Percentiles rank a stretch among this genome's conserved stretches.
phyloP scores from a whole-genome alignment of 2,888 invertebrate species.

The Mythimna pallens region DNA sequence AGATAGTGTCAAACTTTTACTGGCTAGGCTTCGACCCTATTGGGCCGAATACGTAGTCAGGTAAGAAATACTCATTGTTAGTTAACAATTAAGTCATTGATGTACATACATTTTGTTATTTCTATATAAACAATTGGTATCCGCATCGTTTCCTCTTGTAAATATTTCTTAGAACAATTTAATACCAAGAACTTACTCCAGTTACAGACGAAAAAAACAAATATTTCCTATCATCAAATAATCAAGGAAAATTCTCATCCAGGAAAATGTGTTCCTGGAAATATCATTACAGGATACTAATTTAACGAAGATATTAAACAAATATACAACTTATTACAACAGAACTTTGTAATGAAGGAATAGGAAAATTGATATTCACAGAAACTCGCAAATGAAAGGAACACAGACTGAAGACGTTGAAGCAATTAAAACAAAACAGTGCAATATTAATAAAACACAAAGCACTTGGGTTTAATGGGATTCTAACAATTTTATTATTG shows the following conservation, averaged over 20 bases:
- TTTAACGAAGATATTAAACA: slow-evolving; percentile 3
- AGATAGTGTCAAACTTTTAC: too few species aligned
- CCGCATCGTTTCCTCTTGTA: background rate
- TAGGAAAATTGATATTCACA: slow-evolving; percentile 22
- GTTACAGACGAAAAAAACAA: background rate
- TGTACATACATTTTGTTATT: too few species aligned
- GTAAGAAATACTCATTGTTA: too few species aligned
- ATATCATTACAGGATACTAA: background rate
- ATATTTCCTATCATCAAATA: background rate
- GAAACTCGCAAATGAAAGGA: slow-evolving; percentile 44
- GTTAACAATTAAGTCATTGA: too few species aligned
- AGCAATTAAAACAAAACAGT: slow-evolving; percentile 50
- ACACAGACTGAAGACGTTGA: slow-evolving; percentile 29
- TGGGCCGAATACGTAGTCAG: too few species aligned
- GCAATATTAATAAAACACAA: slow-evolving; percentile 42
- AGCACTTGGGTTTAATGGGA: slow-evolving; percentile 33
- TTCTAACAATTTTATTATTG: slow-evolving; percentile 33
- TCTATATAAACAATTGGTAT: too few species aligned
- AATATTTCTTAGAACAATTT: background rate
- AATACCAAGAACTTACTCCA: background rate
- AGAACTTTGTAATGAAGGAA: slow-evolving; percentile 22
- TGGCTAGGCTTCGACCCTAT: too few species aligned
- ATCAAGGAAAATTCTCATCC: background rate
- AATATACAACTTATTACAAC: slow-evolving; percentile 4
- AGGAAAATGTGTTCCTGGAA: background rate